Conservation (phyloP, 92 coral and sea anemone species). For the Actinostola sp. region DNA sequence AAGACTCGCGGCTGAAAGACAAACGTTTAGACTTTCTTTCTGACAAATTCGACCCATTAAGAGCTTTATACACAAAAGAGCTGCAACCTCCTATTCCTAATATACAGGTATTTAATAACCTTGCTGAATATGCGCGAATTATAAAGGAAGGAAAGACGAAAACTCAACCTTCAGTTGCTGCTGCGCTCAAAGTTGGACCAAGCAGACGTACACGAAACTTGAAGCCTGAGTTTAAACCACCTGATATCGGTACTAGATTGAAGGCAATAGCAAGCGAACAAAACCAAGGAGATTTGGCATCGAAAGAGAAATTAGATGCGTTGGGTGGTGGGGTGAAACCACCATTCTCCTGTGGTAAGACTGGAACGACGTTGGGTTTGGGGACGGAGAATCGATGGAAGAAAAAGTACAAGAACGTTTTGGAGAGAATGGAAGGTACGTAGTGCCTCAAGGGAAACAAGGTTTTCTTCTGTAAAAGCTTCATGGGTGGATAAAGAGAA, state of each 20-base stretch:
- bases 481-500: too few relatives aligned
- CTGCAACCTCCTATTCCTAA: conserved; percentile 89
- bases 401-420: conserved; percentile 63
- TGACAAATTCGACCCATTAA: conserved; percentile 76
- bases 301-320: conserved; percentile 12
- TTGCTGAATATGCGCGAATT: conserved; percentile 83
- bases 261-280: conserved; percentile 28
- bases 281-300: conserved; percentile 33
- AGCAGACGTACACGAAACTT: conserved; percentile 67
- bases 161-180: conserved; percentile 10
- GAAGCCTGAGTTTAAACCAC: conserved; percentile 72
- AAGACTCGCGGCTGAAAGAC: conserved; percentile 7
- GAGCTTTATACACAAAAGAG: conserved; percentile 70
- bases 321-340: conserved; percentile 15
- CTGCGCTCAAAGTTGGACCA: conserved; percentile 5
- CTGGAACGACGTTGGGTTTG: conserved; percentile 19
- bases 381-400: conserved; percentile 54
- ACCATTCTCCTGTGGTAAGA: not conserved
- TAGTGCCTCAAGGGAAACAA: too few relatives aligned
- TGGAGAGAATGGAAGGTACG: conserved; percentile 97
- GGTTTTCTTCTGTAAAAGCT: too few relatives aligned
- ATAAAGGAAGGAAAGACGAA: conserved; percentile 76
- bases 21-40: conserved; percentile 79
- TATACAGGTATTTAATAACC: conserved; percentile 82
- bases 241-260: conserved; percentile 29